Evolutionary conservation across 2,113 vertebrate genomes (phyloP).

Genomic region (Lasiurus borealis): DNA sequence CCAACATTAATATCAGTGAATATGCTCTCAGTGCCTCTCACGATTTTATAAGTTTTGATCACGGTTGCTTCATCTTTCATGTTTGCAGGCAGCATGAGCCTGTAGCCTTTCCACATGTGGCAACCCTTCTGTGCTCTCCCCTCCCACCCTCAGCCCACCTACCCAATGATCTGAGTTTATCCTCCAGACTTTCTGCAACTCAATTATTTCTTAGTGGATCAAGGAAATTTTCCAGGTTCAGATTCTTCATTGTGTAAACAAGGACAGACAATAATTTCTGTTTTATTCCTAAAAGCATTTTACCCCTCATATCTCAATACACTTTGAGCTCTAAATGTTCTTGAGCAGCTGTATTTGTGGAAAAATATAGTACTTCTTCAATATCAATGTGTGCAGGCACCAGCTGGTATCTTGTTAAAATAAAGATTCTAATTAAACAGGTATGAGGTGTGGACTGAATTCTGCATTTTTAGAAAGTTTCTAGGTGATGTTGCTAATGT

Average conservation of each 20-base stretch:
- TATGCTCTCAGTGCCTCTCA: background rate
- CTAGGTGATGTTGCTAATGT: background rate
- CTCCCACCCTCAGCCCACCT: background rate
- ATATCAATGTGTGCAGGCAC: background rate
- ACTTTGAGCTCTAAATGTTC: background rate
- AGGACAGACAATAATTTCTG: background rate
- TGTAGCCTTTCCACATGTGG: background rate
- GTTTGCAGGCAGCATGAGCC: background rate
- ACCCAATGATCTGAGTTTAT: background rate
- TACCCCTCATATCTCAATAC: background rate
- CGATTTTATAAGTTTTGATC: constrained; percentile 39
- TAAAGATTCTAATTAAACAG: background rate
- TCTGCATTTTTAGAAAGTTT: background rate
- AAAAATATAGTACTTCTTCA: background rate
- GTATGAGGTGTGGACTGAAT: background rate
- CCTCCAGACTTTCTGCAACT: background rate
- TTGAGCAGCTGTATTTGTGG: background rate
- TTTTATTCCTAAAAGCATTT: background rate
- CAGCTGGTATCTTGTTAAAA: background rate
- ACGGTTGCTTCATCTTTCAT: background rate
- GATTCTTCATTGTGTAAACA: background rate
- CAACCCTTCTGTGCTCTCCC: background rate
- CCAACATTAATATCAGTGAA: background rate
- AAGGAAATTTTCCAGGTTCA: background rate
- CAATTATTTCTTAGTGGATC: background rate